These are phyloP conservation scores for Autographa gamma DNA, from an alignment of 2,888 invertebrate species.

Conservation along the genomic window DNA sequence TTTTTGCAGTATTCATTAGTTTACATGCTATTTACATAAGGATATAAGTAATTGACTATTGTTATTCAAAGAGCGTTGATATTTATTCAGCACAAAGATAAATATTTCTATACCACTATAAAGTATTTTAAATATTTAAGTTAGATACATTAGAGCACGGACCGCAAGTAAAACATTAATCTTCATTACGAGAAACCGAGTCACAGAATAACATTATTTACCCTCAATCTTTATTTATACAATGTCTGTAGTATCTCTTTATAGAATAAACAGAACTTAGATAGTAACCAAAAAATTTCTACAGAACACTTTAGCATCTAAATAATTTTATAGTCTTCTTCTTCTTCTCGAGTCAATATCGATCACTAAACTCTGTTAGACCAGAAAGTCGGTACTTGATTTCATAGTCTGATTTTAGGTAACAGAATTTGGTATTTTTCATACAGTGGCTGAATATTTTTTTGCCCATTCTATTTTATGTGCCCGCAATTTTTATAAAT, in stretches of 20 bases:
- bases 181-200: slow-evolving; percentile 31
- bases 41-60: too few relatives aligned
- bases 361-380: too few relatives aligned
- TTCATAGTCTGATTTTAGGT: slow-evolving; percentile 6
- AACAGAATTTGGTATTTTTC: slow-evolving; percentile 16
- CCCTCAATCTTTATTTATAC: slow-evolving; percentile 42
- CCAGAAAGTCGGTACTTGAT: too few relatives aligned
- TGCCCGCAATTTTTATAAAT: too few relatives aligned
- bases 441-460: background rate
- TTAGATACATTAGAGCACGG: slow-evolving; percentile 8
- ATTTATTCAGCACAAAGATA: background rate
- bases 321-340: too few relatives aligned
- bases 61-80: too few relatives aligned
- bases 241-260: slow-evolving; percentile 26
- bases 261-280: slow-evolving; percentile 28
- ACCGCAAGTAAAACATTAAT: slow-evolving; percentile 24
- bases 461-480: too few relatives aligned
- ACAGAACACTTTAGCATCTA: slow-evolving; percentile 16
- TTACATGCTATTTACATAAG: too few relatives aligned
- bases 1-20: too few relatives aligned
- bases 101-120: slow-evolving; percentile 13
- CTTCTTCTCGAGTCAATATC: too few relatives aligned
- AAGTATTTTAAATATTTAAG: slow-evolving; percentile 29
- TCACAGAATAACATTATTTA: slow-evolving; percentile 38
- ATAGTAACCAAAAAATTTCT: slow-evolving; percentile 34